These are phyloP conservation scores for Moxostoma hubbsi DNA, from an alignment of 2,797 vertebrate species.

Conservation along the genomic window DNA sequence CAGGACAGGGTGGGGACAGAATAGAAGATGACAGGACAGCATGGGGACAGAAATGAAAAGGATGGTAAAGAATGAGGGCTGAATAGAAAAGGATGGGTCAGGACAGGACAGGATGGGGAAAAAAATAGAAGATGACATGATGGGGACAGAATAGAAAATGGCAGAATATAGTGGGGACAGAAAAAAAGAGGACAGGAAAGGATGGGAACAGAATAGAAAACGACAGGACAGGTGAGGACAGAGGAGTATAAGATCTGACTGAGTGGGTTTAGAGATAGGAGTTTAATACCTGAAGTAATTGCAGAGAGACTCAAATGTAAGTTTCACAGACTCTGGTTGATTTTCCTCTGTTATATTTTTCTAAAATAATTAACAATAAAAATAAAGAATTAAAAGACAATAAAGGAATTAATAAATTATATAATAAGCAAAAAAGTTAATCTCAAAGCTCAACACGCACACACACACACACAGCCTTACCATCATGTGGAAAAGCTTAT, in stretches of 20 bases:
- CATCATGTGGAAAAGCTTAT: conserved; percentile 96
- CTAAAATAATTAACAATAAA: conserved; percentile 52
- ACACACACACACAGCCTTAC: conserved; percentile 67
- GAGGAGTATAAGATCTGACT: no score
- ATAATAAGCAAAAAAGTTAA: neutral
- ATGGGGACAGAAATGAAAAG: no score
- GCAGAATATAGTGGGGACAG: no score
- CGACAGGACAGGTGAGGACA: no score
- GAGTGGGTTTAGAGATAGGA: neutral
- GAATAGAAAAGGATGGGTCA: neutral
- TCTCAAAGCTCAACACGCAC: no score
- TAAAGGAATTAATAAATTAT: neutral
- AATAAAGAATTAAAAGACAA: neutral
- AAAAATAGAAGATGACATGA: no score
- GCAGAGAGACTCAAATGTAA: conserved; percentile 94
- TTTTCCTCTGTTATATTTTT: conserved; percentile 92
- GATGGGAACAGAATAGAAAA: no score
- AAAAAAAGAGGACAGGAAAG: no score
- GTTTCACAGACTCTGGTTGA: conserved; percentile 87
- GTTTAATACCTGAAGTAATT: conserved; percentile 90
- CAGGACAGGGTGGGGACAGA: neutral
- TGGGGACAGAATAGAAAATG: no score
- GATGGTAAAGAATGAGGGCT: no score
- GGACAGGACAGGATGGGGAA: neutral
- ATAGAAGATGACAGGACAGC: neutral